A percentile compares a stretch with the other conserved stretches of the same genome.
phyloP scores from a whole-genome alignment of 2,888 invertebrate species.

The Drosophila lacicola region DNA sequence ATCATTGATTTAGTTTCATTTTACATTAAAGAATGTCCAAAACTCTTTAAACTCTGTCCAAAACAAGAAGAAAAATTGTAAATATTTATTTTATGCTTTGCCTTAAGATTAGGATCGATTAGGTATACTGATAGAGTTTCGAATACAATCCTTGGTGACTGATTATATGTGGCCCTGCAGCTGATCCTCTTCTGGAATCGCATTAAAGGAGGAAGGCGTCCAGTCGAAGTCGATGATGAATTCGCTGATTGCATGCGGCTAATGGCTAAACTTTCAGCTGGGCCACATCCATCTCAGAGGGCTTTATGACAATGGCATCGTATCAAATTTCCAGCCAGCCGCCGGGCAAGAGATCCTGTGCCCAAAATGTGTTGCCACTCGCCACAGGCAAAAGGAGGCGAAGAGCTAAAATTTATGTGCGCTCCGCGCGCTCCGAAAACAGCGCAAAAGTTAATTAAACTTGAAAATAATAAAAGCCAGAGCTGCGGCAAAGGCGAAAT shows the following conservation, averaged over 20 bases:
- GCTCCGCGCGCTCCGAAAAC: constrained; percentile 54
- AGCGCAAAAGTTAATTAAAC: constrained; percentile 77
- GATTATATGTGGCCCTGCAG: constrained; percentile 15
- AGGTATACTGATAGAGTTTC: constrained; percentile 11
- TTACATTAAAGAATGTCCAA: no score
- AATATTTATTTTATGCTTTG: no score
- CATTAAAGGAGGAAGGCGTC: not conserved
- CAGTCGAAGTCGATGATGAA: not conserved
- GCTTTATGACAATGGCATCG: constrained; percentile 50
- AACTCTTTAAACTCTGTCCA: no score
- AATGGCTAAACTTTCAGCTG: constrained; percentile 41
- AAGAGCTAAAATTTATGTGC: constrained; percentile 71
- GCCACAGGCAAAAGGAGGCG: constrained; percentile 57
- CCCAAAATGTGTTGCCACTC: constrained; percentile 13
- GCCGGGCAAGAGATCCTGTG: constrained; percentile 31
- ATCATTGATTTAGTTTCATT: no score
- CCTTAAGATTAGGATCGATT: no score
- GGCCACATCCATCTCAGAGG: constrained; percentile 46
- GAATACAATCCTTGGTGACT: not conserved
- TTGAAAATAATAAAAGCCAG: constrained; percentile 78
- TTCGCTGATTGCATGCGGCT: constrained; percentile 16
- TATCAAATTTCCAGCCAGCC: constrained; percentile 69
- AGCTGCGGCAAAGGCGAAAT: constrained; percentile 22
- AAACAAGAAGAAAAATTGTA: no score
- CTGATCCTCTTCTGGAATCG: constrained; percentile 2